Percentiles rank a stretch among this genome's conserved stretches.
Evolutionary conservation across 2,113 vertebrate species (phyloP).

Genomic region (Odontesthes bonariensis): DNA sequence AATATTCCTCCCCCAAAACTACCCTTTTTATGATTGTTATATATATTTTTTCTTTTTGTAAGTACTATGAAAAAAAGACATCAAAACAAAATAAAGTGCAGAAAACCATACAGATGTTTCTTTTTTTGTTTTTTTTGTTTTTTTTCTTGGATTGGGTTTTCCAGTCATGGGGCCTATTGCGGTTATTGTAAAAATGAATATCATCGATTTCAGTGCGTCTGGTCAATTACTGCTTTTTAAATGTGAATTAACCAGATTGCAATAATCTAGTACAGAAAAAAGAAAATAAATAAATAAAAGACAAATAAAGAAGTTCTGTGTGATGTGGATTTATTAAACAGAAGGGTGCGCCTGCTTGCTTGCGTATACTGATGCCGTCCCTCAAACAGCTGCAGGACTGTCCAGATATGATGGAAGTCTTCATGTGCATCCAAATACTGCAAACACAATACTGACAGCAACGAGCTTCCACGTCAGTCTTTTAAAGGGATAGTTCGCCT

Average conservation of each 20-base stretch:
- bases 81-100: conserved; percentile 80
- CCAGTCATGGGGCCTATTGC: conserved; percentile 92
- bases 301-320: conserved; percentile 90
- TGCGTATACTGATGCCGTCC: not conserved
- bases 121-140: conserved; percentile 64
- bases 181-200: conserved; percentile 98
- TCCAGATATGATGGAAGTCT: no score
- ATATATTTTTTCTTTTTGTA: conserved; percentile 86
- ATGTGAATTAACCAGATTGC: conserved; percentile 99
- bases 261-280: conserved; percentile 95
- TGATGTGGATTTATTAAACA: conserved; percentile 73
- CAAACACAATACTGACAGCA: no score
- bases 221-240: conserved; percentile 98
- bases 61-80: conserved; percentile 90
- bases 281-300: conserved; percentile 84
- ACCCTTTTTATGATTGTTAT: conserved; percentile 93
- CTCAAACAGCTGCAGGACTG: no score
- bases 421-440: no score
- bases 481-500: no score
- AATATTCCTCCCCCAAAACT: conserved; percentile 82
- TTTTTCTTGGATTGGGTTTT: conserved; percentile 90
- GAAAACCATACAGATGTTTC: conserved; percentile 79
- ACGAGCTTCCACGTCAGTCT: no score
- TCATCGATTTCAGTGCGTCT: conserved; percentile 96
- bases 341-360: not conserved